Conservation (phyloP, 2,113 vertebrate genomes). For the Rhinoderma darwinii region DNA sequence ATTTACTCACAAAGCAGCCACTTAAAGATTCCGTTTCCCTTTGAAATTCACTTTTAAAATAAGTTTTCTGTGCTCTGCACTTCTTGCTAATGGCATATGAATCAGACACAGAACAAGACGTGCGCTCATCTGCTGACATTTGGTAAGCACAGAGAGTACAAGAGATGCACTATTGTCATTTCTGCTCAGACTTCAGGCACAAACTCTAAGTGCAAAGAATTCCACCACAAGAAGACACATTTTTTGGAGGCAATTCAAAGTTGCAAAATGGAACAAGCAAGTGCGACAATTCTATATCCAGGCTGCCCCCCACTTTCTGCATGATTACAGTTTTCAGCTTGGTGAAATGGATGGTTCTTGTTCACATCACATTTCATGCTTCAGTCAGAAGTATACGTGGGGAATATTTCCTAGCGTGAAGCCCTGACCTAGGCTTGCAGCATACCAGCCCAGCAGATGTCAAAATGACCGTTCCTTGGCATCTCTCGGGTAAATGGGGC, state of each 20-base stretch:
- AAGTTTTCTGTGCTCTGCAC: not conserved
- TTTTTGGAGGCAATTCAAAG: not conserved
- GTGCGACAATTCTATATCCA: not conserved
- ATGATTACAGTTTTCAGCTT: not conserved
- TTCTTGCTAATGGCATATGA: not conserved
- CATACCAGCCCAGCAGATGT: too few species aligned
- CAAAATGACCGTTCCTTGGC: too few species aligned
- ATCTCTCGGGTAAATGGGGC: too few species aligned
- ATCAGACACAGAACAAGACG: not conserved
- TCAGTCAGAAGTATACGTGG: too few species aligned
- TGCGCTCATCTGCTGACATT: not conserved
- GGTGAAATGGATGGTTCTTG: too few species aligned
- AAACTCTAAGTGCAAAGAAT: not conserved
- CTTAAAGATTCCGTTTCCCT: not conserved
- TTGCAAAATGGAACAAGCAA: not conserved
- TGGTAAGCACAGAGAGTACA: not conserved
- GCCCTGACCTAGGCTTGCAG: too few species aligned
- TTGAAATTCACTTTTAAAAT: not conserved
- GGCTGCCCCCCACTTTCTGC: not conserved
- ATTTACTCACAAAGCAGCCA: not conserved
- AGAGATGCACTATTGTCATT: not conserved
- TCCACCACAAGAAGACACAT: not conserved
- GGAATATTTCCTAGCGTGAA: too few species aligned
- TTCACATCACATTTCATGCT: too few species aligned
- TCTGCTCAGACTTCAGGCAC: not conserved